Base-by-base conservation (phyloP, 92 coral and sea anemone genomes). In the Umimayanthus kanabou region DNA sequence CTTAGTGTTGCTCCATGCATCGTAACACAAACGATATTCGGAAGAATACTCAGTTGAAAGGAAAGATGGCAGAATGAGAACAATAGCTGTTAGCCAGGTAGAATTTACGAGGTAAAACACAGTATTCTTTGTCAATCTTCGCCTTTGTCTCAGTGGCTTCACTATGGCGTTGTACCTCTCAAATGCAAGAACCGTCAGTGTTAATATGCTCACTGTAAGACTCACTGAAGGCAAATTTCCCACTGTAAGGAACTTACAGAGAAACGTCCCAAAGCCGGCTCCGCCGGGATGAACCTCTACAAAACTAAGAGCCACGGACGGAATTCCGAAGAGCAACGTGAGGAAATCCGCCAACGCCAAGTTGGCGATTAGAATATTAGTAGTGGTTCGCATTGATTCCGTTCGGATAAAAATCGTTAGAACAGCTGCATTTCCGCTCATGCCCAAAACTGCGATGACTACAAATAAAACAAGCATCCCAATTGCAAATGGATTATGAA, bases 111-210 rank as follows among this genome's bases (percentile, higher is more conserved):
- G 78, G 23, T 58, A 73, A 0, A 42, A 30, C 14, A 90, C 80
- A 5, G 28, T 88, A 0, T 49, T 64, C 39, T 80, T 91, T 18
- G 73, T 78, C 22, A 91, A 77, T 29, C 91, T 90, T 9, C 80
- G 37, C 61, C 40, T 80, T 22, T 80, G 81, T 8, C 80, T 79
- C 29, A 91, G 78, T 30, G 93, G 93, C 43, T 70, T 78, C 22
- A 91, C 93, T 37, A 91, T 42, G 7, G 93, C 93, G 70, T 88
- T 86, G 70, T 91, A 91, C 57, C 93, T 78, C 80, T 91, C 93
- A 45, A 88, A 47, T 3, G 93, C 88, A 2, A 91, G 70, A 28
- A 91, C 69, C 5, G 89, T 85, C 81, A 91, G 64, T 16, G 89
- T 80, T 15, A 91, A 64, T 30, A 91, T 91, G 20, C 89, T 82